phyloP scores from a whole-genome alignment of 2,797 vertebrate genomes.

The Danio albolineatus region DNA sequence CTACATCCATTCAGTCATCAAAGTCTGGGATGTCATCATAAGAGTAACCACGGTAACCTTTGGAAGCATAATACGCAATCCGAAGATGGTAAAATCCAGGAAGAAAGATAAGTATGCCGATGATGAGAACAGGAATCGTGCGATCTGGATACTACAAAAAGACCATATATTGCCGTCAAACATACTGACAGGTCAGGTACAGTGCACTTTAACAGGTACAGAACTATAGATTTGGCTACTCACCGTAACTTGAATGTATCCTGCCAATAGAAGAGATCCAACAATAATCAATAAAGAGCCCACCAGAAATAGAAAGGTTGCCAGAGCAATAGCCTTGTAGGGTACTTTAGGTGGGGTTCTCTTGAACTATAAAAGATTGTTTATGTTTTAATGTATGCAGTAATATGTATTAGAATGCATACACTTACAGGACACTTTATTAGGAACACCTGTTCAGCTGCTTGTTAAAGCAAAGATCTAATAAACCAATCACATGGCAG shows the following conservation, averaged over 20 bases:
- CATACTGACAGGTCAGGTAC: constrained; percentile 17
- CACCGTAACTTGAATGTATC: constrained; percentile 89
- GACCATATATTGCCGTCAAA: neutral
- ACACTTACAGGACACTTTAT: too few relatives aligned
- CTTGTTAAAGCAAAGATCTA: too few relatives aligned
- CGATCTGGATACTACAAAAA: constrained; percentile 84
- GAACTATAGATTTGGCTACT: constrained; percentile 63
- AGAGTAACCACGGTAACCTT: constrained; percentile 94
- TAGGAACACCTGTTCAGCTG: too few relatives aligned
- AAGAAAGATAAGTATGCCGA: constrained; percentile 92
- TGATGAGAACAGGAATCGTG: constrained; percentile 91
- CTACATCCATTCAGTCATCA: constrained; percentile 82
- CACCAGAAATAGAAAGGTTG: constrained; percentile 89
- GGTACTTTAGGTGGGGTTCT: constrained; percentile 93
- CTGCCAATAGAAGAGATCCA: constrained; percentile 88
- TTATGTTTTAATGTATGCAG: neutral
- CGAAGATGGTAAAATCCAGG: constrained; percentile 96
- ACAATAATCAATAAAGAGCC: constrained; percentile 91
- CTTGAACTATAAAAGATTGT: constrained; percentile 85
- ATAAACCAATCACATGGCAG: too few relatives aligned
- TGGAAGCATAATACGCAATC: constrained; percentile 93
- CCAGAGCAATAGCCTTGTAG: constrained; percentile 93
- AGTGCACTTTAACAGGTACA: neutral
- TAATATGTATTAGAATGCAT: neutral
- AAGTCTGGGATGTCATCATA: constrained; percentile 97